Percentiles rank a stretch among this genome's conserved stretches.
Conservation (phyloP, 2,888 invertebrate species). For the Drosophila kokeensis region DNA sequence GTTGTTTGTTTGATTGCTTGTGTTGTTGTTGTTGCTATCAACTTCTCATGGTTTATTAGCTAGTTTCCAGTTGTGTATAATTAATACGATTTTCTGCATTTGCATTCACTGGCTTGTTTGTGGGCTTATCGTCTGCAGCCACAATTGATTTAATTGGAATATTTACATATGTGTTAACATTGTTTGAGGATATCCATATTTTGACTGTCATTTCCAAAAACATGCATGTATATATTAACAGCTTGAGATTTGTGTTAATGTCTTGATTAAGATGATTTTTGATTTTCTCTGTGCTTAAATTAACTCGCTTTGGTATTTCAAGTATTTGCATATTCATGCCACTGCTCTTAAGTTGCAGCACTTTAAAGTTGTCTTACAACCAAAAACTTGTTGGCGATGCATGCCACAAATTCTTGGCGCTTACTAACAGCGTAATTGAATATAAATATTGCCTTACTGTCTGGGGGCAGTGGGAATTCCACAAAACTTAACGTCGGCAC, state of each 20-base stretch:
- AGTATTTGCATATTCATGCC: background rate
- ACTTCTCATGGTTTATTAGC: conserved; percentile 37
- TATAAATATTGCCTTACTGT: conserved; percentile 56
- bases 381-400: background rate
- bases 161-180: conserved; percentile 9
- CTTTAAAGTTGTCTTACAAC: conserved; percentile 13
- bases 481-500: background rate
- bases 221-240: background rate
- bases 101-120: background rate
- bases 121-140: background rate
- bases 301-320: background rate
- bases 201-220: background rate
- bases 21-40: conserved; percentile 3
- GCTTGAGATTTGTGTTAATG: background rate
- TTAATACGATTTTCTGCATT: conserved; percentile 24
- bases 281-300: background rate
- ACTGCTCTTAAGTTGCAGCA: background rate
- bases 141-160: conserved; percentile 2
- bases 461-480: conserved; percentile 19
- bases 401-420: conserved; percentile 36
- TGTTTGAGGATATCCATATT: background rate
- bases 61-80: conserved; percentile 26
- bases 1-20: conserved; percentile 14
- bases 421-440: conserved; percentile 58
- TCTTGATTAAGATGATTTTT: background rate